phyloP scores from a whole-genome alignment of 2,113 vertebrate genomes.

The Notechis scutatus region DNA sequence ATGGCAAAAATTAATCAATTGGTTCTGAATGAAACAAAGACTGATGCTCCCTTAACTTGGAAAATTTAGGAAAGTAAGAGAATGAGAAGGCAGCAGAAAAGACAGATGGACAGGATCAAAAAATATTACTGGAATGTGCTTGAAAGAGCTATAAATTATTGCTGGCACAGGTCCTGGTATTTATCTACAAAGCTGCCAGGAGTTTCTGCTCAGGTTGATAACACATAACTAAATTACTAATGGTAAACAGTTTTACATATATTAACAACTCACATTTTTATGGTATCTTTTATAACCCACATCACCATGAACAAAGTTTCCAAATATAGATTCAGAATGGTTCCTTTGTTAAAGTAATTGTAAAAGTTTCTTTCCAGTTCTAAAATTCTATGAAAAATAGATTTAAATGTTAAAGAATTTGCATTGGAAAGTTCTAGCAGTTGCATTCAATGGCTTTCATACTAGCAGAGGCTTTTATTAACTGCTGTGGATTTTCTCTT shows the following conservation, averaged over 20 bases:
- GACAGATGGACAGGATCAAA: neutral
- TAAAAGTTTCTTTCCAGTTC: neutral
- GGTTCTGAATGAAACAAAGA: neutral
- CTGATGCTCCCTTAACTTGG: neutral
- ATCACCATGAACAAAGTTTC: neutral
- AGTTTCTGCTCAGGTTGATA: neutral
- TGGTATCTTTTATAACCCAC: neutral
- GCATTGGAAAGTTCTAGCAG: neutral
- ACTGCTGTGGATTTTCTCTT: neutral
- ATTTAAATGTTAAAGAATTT: neutral
- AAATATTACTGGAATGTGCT: neutral
- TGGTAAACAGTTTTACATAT: neutral
- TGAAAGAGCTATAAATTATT: neutral
- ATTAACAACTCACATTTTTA: neutral
- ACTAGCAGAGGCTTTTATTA: neutral
- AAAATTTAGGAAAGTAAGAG: neutral
- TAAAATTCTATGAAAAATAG: neutral
- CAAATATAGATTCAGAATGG: neutral
- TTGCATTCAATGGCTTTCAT: neutral
- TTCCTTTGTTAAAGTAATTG: neutral
- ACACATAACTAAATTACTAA: neutral
- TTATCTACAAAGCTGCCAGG: neutral
- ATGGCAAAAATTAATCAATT: neutral
- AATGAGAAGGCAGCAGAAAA: neutral
- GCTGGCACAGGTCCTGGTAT: neutral